Percentiles rank a stretch among this genome's conserved stretches.
These are phyloP conservation scores for Parascotia fuliginaria DNA, from an alignment of 2,888 invertebrate species.

Conservation along the genomic window DNA sequence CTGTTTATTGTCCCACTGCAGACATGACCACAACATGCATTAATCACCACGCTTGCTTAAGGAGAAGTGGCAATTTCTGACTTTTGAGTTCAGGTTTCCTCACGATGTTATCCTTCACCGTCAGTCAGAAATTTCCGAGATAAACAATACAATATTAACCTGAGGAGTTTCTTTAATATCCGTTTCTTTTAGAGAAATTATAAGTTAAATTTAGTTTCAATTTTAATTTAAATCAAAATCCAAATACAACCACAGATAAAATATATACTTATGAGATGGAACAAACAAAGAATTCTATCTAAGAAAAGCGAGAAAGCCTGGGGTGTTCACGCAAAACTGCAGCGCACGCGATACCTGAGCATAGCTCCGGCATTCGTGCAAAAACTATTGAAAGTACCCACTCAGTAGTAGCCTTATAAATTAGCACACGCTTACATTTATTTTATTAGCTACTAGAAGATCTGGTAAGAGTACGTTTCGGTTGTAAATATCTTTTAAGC, in stretches of 20 bases:
- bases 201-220: no score
- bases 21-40: no score
- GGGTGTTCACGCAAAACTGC: slow-evolving; percentile 42
- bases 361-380: slow-evolving; percentile 40
- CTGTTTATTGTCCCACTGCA: no score
- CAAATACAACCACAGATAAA: slow-evolving; percentile 10
- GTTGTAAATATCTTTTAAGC: no score
- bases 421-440: slow-evolving; percentile 22
- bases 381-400: slow-evolving; percentile 50
- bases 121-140: no score
- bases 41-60: no score
- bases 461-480: neutral
- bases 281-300: slow-evolving; percentile 34
- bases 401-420: slow-evolving; percentile 36
- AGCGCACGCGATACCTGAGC: slow-evolving; percentile 43
- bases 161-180: no score
- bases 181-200: no score
- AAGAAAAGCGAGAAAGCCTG: slow-evolving; percentile 46
- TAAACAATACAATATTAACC: no score
- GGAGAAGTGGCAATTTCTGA: no score
- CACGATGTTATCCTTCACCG: no score
- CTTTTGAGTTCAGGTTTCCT: no score
- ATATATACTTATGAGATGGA: slow-evolving; percentile 22
- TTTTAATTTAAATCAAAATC: neutral
- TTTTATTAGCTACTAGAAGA: slow-evolving; percentile 14